Percentiles rank a stretch among this genome's conserved stretches.
Evolutionary conservation across 2,888 invertebrate species (phyloP).

Genomic region (Lottia scabra): DNA sequence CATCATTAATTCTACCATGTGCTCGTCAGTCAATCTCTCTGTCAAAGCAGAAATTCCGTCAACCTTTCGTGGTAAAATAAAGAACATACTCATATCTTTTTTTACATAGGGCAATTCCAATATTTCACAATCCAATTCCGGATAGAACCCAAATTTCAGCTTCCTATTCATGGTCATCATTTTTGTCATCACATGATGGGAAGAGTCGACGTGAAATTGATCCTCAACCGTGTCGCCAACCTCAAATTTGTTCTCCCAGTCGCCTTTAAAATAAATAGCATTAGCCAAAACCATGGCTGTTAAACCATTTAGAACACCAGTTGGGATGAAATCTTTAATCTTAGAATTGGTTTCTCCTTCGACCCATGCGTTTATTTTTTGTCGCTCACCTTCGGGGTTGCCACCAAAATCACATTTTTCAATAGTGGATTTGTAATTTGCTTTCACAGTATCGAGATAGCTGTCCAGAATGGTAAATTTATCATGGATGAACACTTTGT

Average conservation of each 20-base stretch:
- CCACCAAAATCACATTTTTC: slow-evolving; percentile 60
- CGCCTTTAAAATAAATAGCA: slow-evolving; percentile 71
- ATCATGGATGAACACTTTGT: slow-evolving; percentile 48
- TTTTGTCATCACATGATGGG: slow-evolving; percentile 68
- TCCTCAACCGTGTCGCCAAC: neutral
- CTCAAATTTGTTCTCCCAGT: slow-evolving; percentile 72
- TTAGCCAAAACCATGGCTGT: slow-evolving; percentile 70
- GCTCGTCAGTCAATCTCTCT: slow-evolving; percentile 26
- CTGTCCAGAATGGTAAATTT: slow-evolving; percentile 39
- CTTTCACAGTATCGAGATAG: slow-evolving; percentile 39
- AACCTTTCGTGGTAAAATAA: slow-evolving; percentile 54
- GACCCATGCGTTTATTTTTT: slow-evolving; percentile 84
- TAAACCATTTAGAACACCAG: slow-evolving; percentile 67
- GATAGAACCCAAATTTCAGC: slow-evolving; percentile 71
- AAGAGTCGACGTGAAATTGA: slow-evolving; percentile 1
- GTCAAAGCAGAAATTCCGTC: slow-evolving; percentile 48
- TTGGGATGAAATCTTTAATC: slow-evolving; percentile 81
- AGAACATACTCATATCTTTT: slow-evolving; percentile 51
- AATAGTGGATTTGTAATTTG: slow-evolving; percentile 42
- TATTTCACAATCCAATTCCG: slow-evolving; percentile 80
- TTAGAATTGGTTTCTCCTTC: slow-evolving; percentile 83
- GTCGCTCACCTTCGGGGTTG: slow-evolving; percentile 62
- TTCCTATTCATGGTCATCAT: slow-evolving; percentile 81
- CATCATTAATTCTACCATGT: slow-evolving; percentile 2
- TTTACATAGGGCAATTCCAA: slow-evolving; percentile 79